A percentile compares a stretch with the other conserved stretches of the same genome.
Conservation (phyloP, 1,140 invertebrate genomes). For the Lepidurus apus region DNA sequence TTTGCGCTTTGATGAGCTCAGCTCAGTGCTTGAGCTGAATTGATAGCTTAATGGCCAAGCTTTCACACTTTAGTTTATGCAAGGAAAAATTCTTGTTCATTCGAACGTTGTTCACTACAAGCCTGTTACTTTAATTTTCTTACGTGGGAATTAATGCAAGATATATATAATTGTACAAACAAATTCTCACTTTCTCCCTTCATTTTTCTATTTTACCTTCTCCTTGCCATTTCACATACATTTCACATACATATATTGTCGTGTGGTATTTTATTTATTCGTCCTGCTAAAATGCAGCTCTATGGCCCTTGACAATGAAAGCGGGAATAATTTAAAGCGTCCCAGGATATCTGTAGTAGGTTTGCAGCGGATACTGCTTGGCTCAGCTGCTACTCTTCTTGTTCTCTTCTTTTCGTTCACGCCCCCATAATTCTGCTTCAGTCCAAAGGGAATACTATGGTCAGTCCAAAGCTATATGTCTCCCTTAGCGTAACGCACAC, state of each 20-base stretch:
- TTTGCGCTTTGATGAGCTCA: no score
- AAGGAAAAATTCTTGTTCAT: no score
- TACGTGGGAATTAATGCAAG: no score
- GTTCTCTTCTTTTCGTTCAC: neutral
- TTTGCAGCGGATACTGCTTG: neutral
- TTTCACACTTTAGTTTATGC: no score
- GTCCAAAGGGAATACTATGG: neutral
- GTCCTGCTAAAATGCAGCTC: neutral
- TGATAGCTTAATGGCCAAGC: no score
- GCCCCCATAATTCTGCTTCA: neutral
- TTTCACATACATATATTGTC: neutral
- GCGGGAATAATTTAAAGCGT: conserved; percentile 2
- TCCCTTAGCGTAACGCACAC: neutral
- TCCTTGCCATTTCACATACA: neutral
- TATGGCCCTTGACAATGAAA: neutral
- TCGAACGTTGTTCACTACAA: no score
- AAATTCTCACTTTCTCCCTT: neutral
- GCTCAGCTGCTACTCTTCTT: neutral
- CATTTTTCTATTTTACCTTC: neutral
- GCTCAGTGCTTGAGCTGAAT: no score
- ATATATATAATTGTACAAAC: neutral
- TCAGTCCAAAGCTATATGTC: neutral
- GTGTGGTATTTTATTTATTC: neutral
- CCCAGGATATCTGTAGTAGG: neutral
- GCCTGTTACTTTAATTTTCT: no score